A percentile compares a stretch with the other conserved stretches of the same genome.
phyloP scores from a whole-genome alignment of 92 coral and sea anemone genomes.

The Porites rus region DNA sequence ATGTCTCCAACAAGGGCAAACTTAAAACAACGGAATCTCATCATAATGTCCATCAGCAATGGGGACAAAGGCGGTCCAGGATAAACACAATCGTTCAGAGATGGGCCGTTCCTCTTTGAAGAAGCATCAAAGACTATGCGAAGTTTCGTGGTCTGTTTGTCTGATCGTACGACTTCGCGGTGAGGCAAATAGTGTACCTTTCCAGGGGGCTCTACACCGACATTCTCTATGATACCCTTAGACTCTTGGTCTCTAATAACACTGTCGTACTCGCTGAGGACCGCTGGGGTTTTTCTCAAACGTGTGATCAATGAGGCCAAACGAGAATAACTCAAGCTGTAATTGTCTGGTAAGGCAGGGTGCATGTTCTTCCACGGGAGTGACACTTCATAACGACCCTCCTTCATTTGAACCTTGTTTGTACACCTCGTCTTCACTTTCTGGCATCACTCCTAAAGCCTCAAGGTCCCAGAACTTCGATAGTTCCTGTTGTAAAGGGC shows the following conservation, averaged over 20 bases:
- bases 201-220: conserved; percentile 35
- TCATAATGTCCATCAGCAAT: conserved; percentile 42
- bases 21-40: conserved; percentile 31
- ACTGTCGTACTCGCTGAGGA: conserved; percentile 58
- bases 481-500: conserved; percentile 20
- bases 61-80: conserved; percentile 56
- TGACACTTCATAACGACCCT: conserved; percentile 32
- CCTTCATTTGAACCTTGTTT: conserved; percentile 23
- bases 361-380: conserved; percentile 54
- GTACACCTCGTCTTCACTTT: conserved; percentile 46
- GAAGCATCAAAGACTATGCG: conserved; percentile 81
- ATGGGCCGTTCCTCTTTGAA: conserved; percentile 58
- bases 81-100: conserved; percentile 67
- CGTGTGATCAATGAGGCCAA: conserved; percentile 41
- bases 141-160: conserved; percentile 69
- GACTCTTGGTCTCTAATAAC: conserved; percentile 63
- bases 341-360: conserved; percentile 45
- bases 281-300: conserved; percentile 26
- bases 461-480: conserved; percentile 60
- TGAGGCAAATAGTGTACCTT: conserved; percentile 82
- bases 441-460: conserved; percentile 48
- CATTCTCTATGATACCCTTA: conserved; percentile 65
- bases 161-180: conserved; percentile 67
- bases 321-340: conserved; percentile 33
- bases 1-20: conserved; percentile 10